Conservation (phyloP, 64 coral and sea anemone species). For the Montipora cactus region DNA sequence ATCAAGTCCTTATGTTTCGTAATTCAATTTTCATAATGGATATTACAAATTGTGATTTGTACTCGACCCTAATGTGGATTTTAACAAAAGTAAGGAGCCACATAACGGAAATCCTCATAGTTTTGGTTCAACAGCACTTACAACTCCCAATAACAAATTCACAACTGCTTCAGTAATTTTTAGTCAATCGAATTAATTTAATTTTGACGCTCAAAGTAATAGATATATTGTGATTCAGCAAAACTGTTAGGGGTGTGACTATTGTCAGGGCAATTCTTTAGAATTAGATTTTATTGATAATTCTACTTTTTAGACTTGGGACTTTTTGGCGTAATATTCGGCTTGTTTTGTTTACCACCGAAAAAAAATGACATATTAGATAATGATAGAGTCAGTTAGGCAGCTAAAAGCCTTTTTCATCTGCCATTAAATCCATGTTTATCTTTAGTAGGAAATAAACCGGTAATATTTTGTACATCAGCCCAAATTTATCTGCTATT, state of each 20-base stretch:
- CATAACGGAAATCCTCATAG: slow-evolving; percentile 28
- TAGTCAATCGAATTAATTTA: slow-evolving; percentile 12
- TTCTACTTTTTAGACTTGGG: background rate
- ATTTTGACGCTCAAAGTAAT: slow-evolving; percentile 43
- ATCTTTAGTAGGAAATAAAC: slow-evolving; percentile 26
- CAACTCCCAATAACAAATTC: background rate
- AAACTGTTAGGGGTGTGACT: slow-evolving; percentile 23
- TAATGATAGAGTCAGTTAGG: slow-evolving; percentile 30
- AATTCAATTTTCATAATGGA: background rate
- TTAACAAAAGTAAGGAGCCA: background rate
- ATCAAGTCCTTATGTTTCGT: slow-evolving; percentile 28
- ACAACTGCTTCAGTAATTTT: background rate
- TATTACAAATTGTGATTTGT: slow-evolving; percentile 8
- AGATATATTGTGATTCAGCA: slow-evolving; percentile 9
- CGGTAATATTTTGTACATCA: slow-evolving; percentile 1
- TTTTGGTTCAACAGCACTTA: background rate
- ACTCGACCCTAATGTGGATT: background rate
- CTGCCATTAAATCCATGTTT: slow-evolving; percentile 52
- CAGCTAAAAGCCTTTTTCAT: slow-evolving; percentile 47
- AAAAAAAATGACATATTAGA: slow-evolving; percentile 48
- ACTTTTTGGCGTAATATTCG: background rate
- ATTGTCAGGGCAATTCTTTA: slow-evolving; percentile 34
- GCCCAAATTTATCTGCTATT: background rate
- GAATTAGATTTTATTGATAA: slow-evolving; percentile 40
- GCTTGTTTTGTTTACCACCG: slow-evolving; percentile 28